Evolutionary conservation across 35 echinoderm and acorn worm species (phyloP).

Genomic region (Apostichopus californicus): DNA sequence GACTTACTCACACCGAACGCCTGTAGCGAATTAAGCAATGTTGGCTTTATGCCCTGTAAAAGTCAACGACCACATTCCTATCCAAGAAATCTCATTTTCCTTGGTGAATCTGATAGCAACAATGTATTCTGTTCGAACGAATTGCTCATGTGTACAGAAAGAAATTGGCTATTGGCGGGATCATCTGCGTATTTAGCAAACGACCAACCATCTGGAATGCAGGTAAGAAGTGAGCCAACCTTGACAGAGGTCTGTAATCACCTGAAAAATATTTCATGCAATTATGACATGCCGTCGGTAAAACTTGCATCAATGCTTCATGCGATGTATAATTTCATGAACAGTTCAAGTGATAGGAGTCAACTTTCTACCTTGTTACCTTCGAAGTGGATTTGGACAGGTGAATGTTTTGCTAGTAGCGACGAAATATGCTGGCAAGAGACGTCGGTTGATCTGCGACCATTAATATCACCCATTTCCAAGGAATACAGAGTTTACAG

Average conservation of each 20-base stretch:
- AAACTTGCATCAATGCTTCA: slow-evolving; percentile 1
- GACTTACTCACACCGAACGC: not conserved
- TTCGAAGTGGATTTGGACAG: slow-evolving; percentile 40
- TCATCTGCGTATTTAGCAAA: not conserved
- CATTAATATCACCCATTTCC: slow-evolving; percentile 13
- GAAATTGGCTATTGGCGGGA: slow-evolving; percentile 10
- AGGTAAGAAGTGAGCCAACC: not conserved
- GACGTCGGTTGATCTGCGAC: slow-evolving; percentile 27
- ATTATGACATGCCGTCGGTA: not conserved
- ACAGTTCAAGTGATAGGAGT: not conserved
- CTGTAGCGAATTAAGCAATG: not conserved
- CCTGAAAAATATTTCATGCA: not conserved
- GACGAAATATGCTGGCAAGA: not conserved
- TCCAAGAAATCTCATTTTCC: not conserved
- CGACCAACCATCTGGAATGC: not conserved
- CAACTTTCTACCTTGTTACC: not conserved
- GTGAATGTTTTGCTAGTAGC: not conserved
- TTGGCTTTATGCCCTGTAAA: slow-evolving; percentile 20
- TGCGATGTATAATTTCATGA: not conserved
- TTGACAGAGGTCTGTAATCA: slow-evolving; percentile 15
- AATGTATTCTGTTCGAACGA: not conserved
- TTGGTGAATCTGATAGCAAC: not conserved
- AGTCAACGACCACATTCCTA: not conserved
- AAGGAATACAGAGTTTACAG: not conserved
- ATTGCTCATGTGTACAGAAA: not conserved